These are phyloP conservation scores for Pyrochroa serraticornis DNA, from an alignment of 2,888 invertebrate species.

Conservation along the genomic window DNA sequence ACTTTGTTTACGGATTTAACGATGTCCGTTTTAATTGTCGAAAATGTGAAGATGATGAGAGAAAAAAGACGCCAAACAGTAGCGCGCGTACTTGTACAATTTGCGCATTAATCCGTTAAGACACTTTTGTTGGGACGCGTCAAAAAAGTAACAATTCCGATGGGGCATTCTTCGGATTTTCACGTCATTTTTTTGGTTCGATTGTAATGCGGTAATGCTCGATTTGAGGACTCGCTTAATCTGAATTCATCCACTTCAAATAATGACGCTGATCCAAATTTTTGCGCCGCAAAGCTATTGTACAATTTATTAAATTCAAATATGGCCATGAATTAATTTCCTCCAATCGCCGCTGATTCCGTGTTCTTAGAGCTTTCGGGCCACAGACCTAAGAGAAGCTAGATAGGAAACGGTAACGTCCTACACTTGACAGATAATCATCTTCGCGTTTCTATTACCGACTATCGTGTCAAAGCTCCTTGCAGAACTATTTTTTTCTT, in stretches of 20 bases:
- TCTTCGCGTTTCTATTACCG: too few relatives aligned
- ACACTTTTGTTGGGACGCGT: too few relatives aligned
- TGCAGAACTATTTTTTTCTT: too few relatives aligned
- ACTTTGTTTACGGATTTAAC: too few relatives aligned
- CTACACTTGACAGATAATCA: background rate
- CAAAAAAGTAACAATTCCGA: constrained; percentile 8
- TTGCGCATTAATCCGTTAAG: too few relatives aligned
- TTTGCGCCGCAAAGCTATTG: constrained; percentile 12
- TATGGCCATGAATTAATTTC: constrained; percentile 19
- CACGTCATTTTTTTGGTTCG: background rate
- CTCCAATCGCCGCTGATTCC: constrained; percentile 14
- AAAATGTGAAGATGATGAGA: background rate
- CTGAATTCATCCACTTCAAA: constrained; percentile 19
- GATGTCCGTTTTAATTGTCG: too few relatives aligned
- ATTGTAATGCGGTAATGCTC: constrained; percentile 11
- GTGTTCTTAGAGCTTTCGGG: background rate
- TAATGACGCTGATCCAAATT: constrained; percentile 22
- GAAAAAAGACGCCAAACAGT: background rate
- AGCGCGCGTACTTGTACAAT: too few relatives aligned
- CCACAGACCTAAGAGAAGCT: constrained; percentile 1
- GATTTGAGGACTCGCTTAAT: constrained; percentile 1
- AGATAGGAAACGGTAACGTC: background rate
- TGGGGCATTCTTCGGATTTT: constrained; percentile 3
- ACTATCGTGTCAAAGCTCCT: too few relatives aligned
- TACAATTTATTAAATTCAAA: constrained; percentile 19